phyloP scores from a whole-genome alignment of 37 sponge, comb jelly and placozoan species.

The Halichondria panicea region DNA sequence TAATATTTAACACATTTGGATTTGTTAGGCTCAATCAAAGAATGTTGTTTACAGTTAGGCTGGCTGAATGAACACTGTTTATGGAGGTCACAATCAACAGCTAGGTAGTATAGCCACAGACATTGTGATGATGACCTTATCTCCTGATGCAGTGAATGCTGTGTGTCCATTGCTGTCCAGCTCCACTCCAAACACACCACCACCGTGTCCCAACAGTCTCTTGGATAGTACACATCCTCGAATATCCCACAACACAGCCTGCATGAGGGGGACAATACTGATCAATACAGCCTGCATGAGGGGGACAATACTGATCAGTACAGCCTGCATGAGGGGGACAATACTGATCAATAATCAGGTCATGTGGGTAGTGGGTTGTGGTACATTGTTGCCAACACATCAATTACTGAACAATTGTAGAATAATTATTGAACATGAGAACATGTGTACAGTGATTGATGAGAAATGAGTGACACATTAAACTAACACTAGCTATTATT shows the following conservation, averaged over 20 bases:
- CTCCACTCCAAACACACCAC: slow-evolving; percentile 73
- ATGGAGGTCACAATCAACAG: background rate
- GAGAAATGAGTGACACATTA: background rate
- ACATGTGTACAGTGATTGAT: background rate
- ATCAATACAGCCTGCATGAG: slow-evolving; percentile 48
- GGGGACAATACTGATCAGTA: too few species aligned
- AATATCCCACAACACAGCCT: slow-evolving; percentile 72
- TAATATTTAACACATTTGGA: too few species aligned
- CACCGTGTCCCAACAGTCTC: slow-evolving; percentile 63
- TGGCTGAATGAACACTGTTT: background rate
- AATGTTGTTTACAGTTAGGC: too few species aligned
- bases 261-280: too few species aligned
- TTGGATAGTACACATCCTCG: slow-evolving; percentile 28
- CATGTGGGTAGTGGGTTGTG: too few species aligned
- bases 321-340: slow-evolving; percentile 43
- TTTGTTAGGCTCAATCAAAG: too few species aligned
- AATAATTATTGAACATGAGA: background rate
- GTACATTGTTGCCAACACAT: too few species aligned
- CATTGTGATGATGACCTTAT: slow-evolving; percentile 55
- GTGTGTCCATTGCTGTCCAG: slow-evolving; percentile 37
- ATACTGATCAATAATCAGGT: slow-evolving; percentile 59
- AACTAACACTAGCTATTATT: background rate
- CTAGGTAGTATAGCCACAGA: background rate
- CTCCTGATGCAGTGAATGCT: slow-evolving; percentile 75
- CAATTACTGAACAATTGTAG: too few species aligned